Conservation (phyloP, 92 coral and sea anemone species). For the Parazoanthus atlanticus region DNA sequence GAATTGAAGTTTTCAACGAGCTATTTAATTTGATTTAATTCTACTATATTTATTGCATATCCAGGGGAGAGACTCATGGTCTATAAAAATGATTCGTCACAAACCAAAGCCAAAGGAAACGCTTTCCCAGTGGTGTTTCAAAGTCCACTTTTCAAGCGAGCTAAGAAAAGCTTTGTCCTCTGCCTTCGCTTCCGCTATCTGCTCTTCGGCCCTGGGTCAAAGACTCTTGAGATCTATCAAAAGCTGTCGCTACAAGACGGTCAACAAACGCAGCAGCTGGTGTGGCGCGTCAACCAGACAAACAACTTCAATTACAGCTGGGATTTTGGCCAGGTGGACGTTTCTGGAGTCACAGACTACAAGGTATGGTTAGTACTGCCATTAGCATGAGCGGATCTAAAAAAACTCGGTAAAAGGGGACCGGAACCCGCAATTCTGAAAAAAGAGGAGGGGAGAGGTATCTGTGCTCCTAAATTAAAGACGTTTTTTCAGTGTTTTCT, state of each 20-base stretch:
- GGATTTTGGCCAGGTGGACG: slow-evolving; percentile 59
- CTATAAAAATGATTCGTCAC: background rate
- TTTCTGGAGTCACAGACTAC: slow-evolving; percentile 63
- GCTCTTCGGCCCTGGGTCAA: slow-evolving; percentile 64
- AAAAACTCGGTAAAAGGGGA: too few species aligned
- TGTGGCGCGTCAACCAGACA: slow-evolving; percentile 67
- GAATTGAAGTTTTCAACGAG: background rate
- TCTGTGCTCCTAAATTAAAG: too few species aligned
- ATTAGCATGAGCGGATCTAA: too few species aligned
- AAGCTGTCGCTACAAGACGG: slow-evolving; percentile 45
- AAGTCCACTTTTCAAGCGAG: slow-evolving; percentile 62
- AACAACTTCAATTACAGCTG: slow-evolving; percentile 51
- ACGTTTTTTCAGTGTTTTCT: too few species aligned
- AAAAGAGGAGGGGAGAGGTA: too few species aligned
- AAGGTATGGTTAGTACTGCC: slow-evolving; percentile 43
- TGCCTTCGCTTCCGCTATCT: slow-evolving; percentile 72
- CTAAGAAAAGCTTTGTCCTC: slow-evolving; percentile 41
- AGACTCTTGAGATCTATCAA: slow-evolving; percentile 66
- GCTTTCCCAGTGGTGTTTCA: background rate
- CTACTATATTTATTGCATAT: too few species aligned
- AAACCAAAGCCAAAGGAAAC: background rate
- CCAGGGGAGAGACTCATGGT: background rate
- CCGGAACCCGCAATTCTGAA: too few species aligned
- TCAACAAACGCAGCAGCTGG: slow-evolving; percentile 20
- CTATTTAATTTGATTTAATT: too few species aligned